phyloP scores from a whole-genome alignment of 2,113 vertebrate species.

The Nothocercus nigrocapillus region DNA sequence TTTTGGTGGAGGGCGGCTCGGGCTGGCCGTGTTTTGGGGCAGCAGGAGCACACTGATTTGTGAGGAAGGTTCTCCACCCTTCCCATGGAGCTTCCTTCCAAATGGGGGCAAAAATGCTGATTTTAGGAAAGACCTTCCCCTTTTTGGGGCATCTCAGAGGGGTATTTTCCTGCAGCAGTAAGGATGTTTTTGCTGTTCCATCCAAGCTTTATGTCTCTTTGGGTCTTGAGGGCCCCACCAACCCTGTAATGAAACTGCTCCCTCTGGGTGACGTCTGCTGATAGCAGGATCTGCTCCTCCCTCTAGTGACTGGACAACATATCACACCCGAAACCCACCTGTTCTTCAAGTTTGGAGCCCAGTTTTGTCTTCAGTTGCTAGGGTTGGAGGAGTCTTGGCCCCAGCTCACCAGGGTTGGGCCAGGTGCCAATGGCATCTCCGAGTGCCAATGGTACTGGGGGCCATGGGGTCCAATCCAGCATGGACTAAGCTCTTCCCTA shows the following conservation, averaged over 20 bases:
- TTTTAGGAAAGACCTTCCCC: background rate
- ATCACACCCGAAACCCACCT: background rate
- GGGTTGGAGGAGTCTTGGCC: background rate
- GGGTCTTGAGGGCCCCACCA: background rate
- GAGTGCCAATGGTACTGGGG: background rate
- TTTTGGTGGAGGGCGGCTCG: background rate
- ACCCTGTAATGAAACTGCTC: background rate
- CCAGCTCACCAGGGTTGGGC: background rate
- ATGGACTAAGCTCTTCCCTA: background rate
- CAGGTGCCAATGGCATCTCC: background rate
- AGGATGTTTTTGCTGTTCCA: accelerated
- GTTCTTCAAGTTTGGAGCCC: background rate
- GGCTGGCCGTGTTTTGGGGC: background rate
- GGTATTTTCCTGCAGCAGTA: background rate
- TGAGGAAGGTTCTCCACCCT: background rate
- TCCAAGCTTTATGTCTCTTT: background rate
- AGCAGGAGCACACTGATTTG: background rate
- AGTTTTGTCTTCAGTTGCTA: background rate
- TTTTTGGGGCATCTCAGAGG: background rate
- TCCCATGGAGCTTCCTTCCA: background rate
- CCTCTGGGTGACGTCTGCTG: background rate
- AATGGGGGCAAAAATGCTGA: accelerated
- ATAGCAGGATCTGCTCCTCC: background rate
- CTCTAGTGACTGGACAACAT: background rate
- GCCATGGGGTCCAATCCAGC: background rate